Percentiles rank a stretch among this genome's conserved stretches.
phyloP scores from a whole-genome alignment of 2,797 vertebrate genomes.

The Triplophysa bombifrons region DNA sequence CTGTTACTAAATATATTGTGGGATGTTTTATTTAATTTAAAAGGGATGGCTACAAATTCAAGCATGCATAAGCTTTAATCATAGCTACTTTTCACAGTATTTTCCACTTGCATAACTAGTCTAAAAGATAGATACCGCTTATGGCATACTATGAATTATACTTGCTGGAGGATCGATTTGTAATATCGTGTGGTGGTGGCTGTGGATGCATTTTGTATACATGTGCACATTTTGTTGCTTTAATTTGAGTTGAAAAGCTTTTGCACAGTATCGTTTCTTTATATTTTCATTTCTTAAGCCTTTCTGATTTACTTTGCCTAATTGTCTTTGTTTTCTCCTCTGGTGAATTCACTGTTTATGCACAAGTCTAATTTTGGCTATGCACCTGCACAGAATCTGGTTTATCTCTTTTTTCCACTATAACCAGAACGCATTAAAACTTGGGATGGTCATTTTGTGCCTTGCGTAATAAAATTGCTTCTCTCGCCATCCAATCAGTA shows the following conservation, averaged over 20 bases:
- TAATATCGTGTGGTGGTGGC: neutral
- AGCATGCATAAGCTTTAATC: neutral
- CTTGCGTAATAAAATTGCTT: conserved; percentile 38
- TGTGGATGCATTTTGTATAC: conserved; percentile 32
- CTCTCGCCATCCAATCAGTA: neutral
- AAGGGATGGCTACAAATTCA: conserved; percentile 22
- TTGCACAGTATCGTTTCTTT: conserved; percentile 41
- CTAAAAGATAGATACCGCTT: neutral
- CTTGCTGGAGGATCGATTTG: neutral
- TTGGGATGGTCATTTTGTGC: conserved; percentile 25
- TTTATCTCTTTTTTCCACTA: neutral
- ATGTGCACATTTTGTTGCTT: conserved; percentile 41
- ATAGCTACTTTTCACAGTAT: neutral
- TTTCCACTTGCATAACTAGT: neutral
- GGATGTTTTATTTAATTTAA: neutral
- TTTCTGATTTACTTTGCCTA: conserved; percentile 33
- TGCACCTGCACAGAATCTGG: conserved; percentile 53
- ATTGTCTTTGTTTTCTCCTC: conserved; percentile 16
- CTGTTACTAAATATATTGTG: neutral
- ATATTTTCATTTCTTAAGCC: conserved; percentile 38
- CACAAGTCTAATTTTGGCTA: conserved; percentile 56
- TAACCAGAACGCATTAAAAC: neutral
- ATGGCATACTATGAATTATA: conserved; percentile 13
- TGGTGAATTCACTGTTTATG: neutral
- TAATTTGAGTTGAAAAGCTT: conserved; percentile 47